Evolutionary conservation across 2,113 vertebrate genomes (phyloP), one percentile per base, ranked within the genome.

Genomic region (Hymenochirus boettgeri): DNA sequence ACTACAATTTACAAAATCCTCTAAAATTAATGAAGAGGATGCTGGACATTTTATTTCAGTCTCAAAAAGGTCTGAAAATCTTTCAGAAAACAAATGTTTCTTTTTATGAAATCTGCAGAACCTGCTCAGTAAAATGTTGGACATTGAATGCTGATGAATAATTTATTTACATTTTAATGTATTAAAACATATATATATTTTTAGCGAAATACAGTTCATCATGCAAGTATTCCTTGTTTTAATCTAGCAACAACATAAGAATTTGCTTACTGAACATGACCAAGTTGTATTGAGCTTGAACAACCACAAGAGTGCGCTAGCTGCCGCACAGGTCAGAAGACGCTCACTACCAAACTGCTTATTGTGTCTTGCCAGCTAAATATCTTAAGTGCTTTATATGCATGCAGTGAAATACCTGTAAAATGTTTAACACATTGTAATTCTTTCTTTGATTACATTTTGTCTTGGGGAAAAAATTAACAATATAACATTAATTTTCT

Each of bases 221-320:
- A 69, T 42, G 35, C 9, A 69, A n/a, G 57, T 58, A 72, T 77
- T 77, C 57, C 86, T 88, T 42, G 15, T 77, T 84, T 70, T 82
- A 72, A 70, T 85, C 61, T 86, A 93, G 92, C 88, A 90, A 74
- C 88, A 92, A 75, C 95, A 98, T 85, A 93, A 95, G 86, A 88
- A 85, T 75, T 89, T 99, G 78, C 90, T 94, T 79, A 82, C 85
- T 18, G 76, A 92, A 18, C 95, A 97, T 62, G 86, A 92, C 70
- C 85, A 92, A 70, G 91, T 99, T 77, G 87, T 87, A 88, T 79
- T 96, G 91, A 94, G 89, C 58, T 71, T 99, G 81, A 90, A 98
- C 81, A 94, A 95, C 90, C 96, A 99, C 94, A 99, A 95, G 92
- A 97, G 92, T 83, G 94, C 95, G 27, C 93, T 99, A 81, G 91